These are phyloP conservation scores for Cardinalis cardinalis DNA, from an alignment of 2,113 vertebrate genomes.

Conservation along the genomic window DNA sequence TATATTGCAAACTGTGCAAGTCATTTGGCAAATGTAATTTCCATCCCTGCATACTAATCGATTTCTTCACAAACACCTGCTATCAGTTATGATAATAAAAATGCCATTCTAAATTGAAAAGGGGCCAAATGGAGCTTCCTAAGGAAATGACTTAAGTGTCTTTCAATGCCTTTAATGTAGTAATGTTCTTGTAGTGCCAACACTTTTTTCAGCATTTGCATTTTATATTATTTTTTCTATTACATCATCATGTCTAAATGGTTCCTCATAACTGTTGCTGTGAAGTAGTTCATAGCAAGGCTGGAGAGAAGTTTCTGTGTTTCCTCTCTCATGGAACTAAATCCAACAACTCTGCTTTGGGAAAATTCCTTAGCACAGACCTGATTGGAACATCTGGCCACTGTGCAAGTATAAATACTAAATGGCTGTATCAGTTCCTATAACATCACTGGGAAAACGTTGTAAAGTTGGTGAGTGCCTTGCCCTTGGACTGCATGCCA, in stretches of 20 bases:
- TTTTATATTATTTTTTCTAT: conserved; percentile 66
- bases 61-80: conserved; percentile 84
- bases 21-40: conserved; percentile 85
- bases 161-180: conserved; percentile 77
- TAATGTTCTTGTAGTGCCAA: conserved; percentile 73
- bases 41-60: conserved; percentile 84
- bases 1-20: conserved; percentile 79
- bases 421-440: background rate
- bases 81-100: conserved; percentile 86
- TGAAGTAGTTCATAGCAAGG: background rate
- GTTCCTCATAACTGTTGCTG: conserved; percentile 17
- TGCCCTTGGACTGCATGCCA: background rate
- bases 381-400: background rate
- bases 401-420: background rate
- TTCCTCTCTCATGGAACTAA: background rate
- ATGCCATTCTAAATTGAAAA: conserved; percentile 82
- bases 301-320: background rate
- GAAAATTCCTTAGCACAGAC: background rate
- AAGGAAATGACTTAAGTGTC: conserved; percentile 84
- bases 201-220: conserved; percentile 68
- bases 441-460: background rate
- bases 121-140: conserved; percentile 79
- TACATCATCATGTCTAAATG: conserved; percentile 28
- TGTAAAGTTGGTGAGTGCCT: background rate
- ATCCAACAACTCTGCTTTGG: background rate